phyloP scores from a whole-genome alignment of 2,797 vertebrate genomes.

The Pelodytes ibericus region DNA sequence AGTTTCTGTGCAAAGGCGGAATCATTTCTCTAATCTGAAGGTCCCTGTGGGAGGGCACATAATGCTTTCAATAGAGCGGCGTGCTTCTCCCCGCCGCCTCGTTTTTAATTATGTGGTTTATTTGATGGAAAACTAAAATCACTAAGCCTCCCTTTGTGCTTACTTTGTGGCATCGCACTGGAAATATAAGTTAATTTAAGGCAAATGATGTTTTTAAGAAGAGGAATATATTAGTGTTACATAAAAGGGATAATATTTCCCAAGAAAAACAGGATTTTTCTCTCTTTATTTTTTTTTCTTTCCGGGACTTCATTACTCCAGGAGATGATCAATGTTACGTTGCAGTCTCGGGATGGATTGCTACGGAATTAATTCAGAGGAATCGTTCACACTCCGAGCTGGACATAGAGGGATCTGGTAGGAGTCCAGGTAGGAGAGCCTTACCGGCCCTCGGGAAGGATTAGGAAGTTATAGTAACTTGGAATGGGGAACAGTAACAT shows the following conservation, averaged over 20 bases:
- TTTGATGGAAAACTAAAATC: constrained; percentile 66
- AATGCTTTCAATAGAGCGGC: constrained; percentile 63
- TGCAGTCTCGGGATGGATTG: too few relatives aligned
- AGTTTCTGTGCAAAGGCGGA: constrained; percentile 67
- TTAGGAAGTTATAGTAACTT: too few relatives aligned
- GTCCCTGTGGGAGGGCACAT: constrained; percentile 61
- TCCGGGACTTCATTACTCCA: background rate
- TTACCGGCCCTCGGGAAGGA: too few relatives aligned
- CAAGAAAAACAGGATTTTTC: constrained; percentile 37
- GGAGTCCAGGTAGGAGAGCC: too few relatives aligned
- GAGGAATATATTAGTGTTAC: constrained; percentile 60
- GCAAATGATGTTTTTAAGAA: constrained; percentile 67
- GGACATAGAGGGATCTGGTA: too few relatives aligned
- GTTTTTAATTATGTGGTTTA: constrained; percentile 65
- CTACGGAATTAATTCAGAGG: too few relatives aligned
- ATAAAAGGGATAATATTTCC: constrained; percentile 56
- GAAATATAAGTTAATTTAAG: constrained; percentile 70
- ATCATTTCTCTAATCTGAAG: constrained; percentile 66
- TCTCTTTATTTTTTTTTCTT: background rate
- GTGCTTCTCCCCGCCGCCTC: constrained; percentile 58
- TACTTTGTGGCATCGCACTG: constrained; percentile 64
- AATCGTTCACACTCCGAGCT: too few relatives aligned
- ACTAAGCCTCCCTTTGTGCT: constrained; percentile 65
- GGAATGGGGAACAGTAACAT: too few relatives aligned
- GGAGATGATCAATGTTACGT: background rate